A percentile compares a stretch with the other conserved stretches of the same genome.
Conservation (phyloP, 2,888 invertebrate species). For the Acronicta aceris region DNA sequence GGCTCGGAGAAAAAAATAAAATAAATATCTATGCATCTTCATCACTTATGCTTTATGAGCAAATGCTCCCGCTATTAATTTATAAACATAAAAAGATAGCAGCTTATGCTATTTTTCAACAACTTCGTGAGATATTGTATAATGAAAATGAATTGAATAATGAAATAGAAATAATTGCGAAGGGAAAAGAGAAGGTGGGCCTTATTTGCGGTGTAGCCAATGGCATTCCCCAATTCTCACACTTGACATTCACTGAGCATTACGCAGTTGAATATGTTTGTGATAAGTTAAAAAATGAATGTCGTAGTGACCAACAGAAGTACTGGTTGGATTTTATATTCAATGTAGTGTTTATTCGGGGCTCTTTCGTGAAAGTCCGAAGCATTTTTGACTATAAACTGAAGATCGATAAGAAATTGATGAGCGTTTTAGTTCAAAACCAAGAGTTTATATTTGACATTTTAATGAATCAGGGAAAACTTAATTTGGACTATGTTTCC, state of each 20-base stretch:
- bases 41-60: slow-evolving; percentile 23
- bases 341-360: background rate
- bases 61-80: slow-evolving; percentile 25
- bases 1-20: slow-evolving; percentile 37
- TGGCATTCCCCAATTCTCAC: slow-evolving; percentile 29
- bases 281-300: slow-evolving; percentile 23
- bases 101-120: slow-evolving; percentile 27
- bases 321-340: background rate
- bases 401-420: background rate
- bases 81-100: slow-evolving; percentile 39
- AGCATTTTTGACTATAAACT: background rate
- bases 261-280: slow-evolving; percentile 40
- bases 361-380: background rate
- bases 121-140: slow-evolving; percentile 6
- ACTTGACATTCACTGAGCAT: slow-evolving; percentile 36
- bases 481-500: background rate
- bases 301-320: background rate
- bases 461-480: background rate
- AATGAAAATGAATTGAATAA: slow-evolving; percentile 13
- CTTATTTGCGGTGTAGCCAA: slow-evolving; percentile 26
- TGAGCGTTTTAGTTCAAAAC: background rate
- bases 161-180: slow-evolving; percentile 12
- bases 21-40: slow-evolving; percentile 30
- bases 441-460: background rate
- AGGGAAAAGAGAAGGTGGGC: slow-evolving; percentile 36